Evolutionary conservation across 2,797 vertebrate species (phyloP).

Genomic region (Silurus aristotelis): DNA sequence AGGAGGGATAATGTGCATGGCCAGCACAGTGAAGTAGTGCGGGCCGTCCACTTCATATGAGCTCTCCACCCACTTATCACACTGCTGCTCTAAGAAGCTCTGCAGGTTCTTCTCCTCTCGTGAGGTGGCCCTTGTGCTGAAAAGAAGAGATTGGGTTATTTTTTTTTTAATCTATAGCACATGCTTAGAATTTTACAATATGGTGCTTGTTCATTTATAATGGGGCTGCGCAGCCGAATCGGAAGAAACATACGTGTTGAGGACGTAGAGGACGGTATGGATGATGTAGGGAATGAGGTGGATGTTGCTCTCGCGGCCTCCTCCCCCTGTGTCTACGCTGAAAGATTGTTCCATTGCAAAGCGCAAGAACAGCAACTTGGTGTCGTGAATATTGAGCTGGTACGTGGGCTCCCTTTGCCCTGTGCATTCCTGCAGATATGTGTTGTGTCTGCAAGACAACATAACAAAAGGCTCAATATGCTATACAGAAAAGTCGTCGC

Average conservation of each 20-base stretch:
- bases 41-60: conserved; percentile 98
- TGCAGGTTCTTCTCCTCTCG: conserved; percentile 97
- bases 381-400: conserved; percentile 98
- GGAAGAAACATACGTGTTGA: conserved; percentile 89
- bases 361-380: conserved; percentile 94
- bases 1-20: conserved; percentile 88
- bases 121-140: conserved; percentile 90
- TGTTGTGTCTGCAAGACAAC: conserved; percentile 85
- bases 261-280: conserved; percentile 98
- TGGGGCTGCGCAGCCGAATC: neutral
- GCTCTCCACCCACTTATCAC: conserved; percentile 95
- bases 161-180: neutral
- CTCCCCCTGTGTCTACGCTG: conserved; percentile 93
- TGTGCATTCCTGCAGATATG: conserved; percentile 97
- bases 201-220: neutral
- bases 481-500: neutral
- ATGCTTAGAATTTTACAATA: neutral
- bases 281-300: conserved; percentile 99
- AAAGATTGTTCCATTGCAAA: conserved; percentile 99
- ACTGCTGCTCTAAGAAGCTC: conserved; percentile 94
- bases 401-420: conserved; percentile 97
- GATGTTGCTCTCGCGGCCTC: conserved; percentile 97
- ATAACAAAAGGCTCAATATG: neutral
- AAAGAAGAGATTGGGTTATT: conserved; percentile 5
- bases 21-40: conserved; percentile 91